phyloP scores from a whole-genome alignment of 2,888 invertebrate genomes.

The Mamestra brassicae region DNA sequence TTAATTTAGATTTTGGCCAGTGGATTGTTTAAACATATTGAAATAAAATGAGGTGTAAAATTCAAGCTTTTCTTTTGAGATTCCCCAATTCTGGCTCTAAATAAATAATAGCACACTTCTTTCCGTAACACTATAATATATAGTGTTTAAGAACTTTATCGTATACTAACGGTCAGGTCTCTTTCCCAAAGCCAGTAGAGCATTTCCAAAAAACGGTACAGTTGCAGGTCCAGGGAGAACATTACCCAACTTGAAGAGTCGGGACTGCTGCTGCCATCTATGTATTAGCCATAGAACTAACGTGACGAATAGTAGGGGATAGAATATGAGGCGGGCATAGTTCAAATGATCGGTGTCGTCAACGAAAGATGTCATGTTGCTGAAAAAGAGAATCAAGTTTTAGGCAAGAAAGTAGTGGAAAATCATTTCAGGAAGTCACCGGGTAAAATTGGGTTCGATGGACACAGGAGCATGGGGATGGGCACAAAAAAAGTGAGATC shows the following conservation, averaged over 20 bases:
- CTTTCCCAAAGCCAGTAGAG: slow-evolving; percentile 91
- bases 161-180: slow-evolving; percentile 90
- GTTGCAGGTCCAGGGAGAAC: slow-evolving; percentile 93
- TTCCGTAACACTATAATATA: too few relatives aligned
- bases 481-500: too few relatives aligned
- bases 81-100: neutral
- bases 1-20: neutral
- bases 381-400: slow-evolving; percentile 47
- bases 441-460: neutral
- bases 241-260: slow-evolving; percentile 91
- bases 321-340: slow-evolving; percentile 71
- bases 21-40: neutral
- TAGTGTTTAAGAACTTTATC: neutral
- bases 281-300: slow-evolving; percentile 78
- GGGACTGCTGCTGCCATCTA: slow-evolving; percentile 87
- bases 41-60: too few relatives aligned
- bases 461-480: too few relatives aligned
- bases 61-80: neutral
- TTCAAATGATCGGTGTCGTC: slow-evolving; percentile 60
- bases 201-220: slow-evolving; percentile 93
- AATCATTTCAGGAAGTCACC: neutral
- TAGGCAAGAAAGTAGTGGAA: neutral
- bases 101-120: too few relatives aligned
- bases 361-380: slow-evolving; percentile 70
- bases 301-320: slow-evolving; percentile 75